Conservation (phyloP, 2,113 vertebrate genomes). For the Dipodomys stephensi region DNA sequence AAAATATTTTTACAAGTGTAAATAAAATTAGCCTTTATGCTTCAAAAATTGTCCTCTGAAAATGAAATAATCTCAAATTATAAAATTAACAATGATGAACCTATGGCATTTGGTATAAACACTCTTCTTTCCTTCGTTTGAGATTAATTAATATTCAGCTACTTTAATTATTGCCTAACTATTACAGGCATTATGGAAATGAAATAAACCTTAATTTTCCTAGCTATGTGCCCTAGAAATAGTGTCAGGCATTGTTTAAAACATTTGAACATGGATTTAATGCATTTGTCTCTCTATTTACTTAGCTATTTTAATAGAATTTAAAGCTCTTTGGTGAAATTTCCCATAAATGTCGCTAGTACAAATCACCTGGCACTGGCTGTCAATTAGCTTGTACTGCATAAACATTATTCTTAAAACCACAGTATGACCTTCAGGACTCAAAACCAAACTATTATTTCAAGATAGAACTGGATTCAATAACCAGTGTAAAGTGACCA, state of each 20-base stretch:
- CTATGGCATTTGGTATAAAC: constrained; percentile 19
- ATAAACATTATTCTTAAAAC: constrained; percentile 43
- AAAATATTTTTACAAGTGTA: neutral
- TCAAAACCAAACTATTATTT: neutral
- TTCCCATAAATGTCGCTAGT: constrained; percentile 35
- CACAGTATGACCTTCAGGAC: neutral
- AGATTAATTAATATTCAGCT: neutral
- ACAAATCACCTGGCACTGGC: constrained; percentile 24
- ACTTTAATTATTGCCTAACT: neutral
- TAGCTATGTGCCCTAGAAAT: neutral
- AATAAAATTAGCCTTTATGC: constrained; percentile 47
- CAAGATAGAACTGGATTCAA: neutral
- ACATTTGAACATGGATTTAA: neutral
- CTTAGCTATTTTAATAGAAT: constrained; percentile 52
- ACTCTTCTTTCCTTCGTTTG: neutral
- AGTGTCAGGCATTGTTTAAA: constrained; percentile 20
- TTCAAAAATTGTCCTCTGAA: constrained; percentile 34
- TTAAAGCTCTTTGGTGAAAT: constrained; percentile 7
- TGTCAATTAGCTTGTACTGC: neutral
- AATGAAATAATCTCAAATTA: constrained; percentile 48
- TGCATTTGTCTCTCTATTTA: neutral
- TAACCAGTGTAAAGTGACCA: neutral
- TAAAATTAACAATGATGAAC: neutral
- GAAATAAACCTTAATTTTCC: constrained; percentile 32
- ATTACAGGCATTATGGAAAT: constrained; percentile 30